Evolutionary conservation across 2,888 invertebrate genomes (phyloP).

Genomic region (Erebia aethiops): DNA sequence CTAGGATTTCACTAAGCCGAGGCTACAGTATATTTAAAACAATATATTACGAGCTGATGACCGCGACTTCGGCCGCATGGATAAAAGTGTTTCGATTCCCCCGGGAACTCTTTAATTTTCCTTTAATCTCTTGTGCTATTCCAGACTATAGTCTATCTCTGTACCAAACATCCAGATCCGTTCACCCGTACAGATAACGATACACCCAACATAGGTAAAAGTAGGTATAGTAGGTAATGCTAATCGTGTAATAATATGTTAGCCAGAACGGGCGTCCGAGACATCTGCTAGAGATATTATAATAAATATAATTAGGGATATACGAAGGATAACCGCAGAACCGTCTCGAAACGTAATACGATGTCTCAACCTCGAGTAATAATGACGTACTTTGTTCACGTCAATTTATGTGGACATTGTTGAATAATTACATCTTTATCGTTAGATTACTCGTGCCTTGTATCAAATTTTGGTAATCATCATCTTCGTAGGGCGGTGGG

Average conservation of each 20-base stretch:
- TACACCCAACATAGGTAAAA: background rate
- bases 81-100: too few relatives aligned
- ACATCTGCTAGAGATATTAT: conserved; percentile 9
- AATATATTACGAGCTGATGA: too few relatives aligned
- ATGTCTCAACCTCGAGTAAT: background rate
- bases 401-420: conserved; percentile 17
- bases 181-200: background rate
- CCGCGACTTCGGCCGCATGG: too few relatives aligned
- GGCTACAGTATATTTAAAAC: too few relatives aligned
- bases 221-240: background rate
- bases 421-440: background rate
- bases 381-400: conserved; percentile 13
- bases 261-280: background rate
- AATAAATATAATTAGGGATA: conserved; percentile 14
- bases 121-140: too few relatives aligned
- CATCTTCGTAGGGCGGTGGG: too few relatives aligned
- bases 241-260: background rate
- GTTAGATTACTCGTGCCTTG: too few relatives aligned
- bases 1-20: too few relatives aligned
- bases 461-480: too few relatives aligned
- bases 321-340: conserved; percentile 1
- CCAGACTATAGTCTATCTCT: too few relatives aligned
- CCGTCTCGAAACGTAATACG: conserved; percentile 1
- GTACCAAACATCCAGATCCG: too few relatives aligned
- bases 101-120: too few relatives aligned